A percentile compares a stretch with the other conserved stretches of the same genome.
These are phyloP conservation scores for Clistopyga incitator DNA, from an alignment of 2,888 invertebrate genomes.

Conservation along the genomic window DNA sequence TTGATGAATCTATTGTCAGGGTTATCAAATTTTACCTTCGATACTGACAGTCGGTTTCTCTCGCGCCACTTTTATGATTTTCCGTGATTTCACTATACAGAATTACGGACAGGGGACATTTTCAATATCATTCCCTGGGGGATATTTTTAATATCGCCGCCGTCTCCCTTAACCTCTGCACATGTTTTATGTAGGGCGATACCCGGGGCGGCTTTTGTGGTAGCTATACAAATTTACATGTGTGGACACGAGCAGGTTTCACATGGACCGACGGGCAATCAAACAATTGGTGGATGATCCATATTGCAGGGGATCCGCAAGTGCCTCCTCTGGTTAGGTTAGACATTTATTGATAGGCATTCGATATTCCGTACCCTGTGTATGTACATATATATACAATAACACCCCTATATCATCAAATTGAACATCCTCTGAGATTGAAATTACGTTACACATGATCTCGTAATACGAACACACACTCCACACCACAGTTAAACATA, in stretches of 20 bases:
- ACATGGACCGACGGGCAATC: not conserved
- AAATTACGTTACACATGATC: not conserved
- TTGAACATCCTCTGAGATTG: slow-evolving; percentile 30
- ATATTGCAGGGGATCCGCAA: not conserved
- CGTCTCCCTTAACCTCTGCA: not conserved
- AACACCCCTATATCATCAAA: not conserved
- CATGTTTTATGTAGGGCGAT: not conserved
- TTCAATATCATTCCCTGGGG: too few species aligned
- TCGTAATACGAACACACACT: not conserved
- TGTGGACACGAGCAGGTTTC: not conserved
- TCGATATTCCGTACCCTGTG: not conserved
- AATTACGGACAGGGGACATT: too few species aligned
- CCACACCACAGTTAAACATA: not conserved
- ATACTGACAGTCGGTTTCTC: too few species aligned
- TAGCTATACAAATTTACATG: slow-evolving; percentile 25
- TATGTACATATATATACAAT: not conserved
- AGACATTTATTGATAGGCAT: not conserved
- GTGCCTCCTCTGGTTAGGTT: not conserved
- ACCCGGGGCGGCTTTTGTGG: not conserved
- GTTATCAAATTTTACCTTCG: too few species aligned
- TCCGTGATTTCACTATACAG: too few species aligned
- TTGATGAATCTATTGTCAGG: too few species aligned
- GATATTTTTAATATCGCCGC: too few species aligned
- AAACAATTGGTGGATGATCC: slow-evolving; percentile 5
- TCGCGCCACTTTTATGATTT: too few species aligned